Evolutionary conservation across 2,797 vertebrate genomes (phyloP).

Genomic region (Streptopelia turtur): DNA sequence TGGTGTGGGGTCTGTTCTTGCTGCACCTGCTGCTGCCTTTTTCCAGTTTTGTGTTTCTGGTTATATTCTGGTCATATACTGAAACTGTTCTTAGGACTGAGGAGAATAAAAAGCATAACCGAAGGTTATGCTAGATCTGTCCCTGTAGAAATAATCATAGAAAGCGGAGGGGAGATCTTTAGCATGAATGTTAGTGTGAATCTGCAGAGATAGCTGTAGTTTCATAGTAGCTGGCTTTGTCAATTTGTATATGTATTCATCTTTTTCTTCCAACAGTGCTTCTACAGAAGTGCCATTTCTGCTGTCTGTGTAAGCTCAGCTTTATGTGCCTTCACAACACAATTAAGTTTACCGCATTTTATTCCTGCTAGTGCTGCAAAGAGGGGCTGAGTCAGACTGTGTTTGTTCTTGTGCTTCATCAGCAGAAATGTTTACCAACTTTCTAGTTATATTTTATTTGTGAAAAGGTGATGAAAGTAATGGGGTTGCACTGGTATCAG

Average conservation of each 20-base stretch:
- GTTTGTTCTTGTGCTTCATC: slow-evolving; percentile 37
- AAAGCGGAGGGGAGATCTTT: background rate
- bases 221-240: background rate
- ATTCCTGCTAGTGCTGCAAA: slow-evolving; percentile 28
- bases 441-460: slow-evolving; percentile 1
- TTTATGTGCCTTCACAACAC: slow-evolving; percentile 34
- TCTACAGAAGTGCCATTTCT: slow-evolving; percentile 27
- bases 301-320: slow-evolving; percentile 32
- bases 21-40: background rate
- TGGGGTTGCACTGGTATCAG: background rate
- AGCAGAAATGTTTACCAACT: slow-evolving; percentile 53
- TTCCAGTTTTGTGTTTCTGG: background rate
- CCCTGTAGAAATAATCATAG: background rate
- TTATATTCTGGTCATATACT: background rate
- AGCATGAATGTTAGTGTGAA: background rate
- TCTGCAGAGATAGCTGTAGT: background rate
- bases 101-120: background rate
- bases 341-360: slow-evolving; percentile 41
- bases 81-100: background rate
- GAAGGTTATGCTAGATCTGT: background rate
- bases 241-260: background rate
- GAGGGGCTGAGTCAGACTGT: slow-evolving; percentile 27
- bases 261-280: background rate
- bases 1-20: background rate
- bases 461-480: background rate